These are phyloP conservation scores for Otus sunia DNA, from an alignment of 2,113 vertebrate species.

Conservation along the genomic window DNA sequence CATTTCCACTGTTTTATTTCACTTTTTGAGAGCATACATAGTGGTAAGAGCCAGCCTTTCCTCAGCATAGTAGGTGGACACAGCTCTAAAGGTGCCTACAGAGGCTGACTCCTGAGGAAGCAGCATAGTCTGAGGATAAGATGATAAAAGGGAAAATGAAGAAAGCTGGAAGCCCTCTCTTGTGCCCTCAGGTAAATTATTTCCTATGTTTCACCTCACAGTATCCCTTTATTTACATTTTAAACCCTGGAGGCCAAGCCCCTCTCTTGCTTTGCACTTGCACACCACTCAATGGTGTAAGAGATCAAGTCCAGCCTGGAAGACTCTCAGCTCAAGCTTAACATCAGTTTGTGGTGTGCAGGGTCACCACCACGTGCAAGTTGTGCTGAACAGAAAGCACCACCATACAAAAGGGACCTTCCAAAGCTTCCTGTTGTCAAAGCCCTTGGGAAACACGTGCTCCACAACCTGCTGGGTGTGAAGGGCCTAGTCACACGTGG, in stretches of 20 bases:
- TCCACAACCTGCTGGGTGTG: neutral
- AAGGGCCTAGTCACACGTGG: neutral
- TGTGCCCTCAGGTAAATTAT: neutral
- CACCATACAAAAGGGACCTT: neutral
- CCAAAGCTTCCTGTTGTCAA: neutral
- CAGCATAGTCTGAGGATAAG: neutral
- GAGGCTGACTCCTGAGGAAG: neutral
- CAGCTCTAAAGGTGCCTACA: neutral
- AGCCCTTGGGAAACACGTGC: neutral
- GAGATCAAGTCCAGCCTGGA: neutral
- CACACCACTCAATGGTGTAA: neutral
- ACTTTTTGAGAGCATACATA: fast-evolving
- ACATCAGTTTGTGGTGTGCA: neutral
- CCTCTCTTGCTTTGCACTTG: neutral
- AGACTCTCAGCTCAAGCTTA: neutral
- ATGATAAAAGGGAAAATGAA: neutral
- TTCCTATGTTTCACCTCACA: neutral
- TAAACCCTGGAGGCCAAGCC: neutral
- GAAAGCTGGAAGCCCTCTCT: neutral
- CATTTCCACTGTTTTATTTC: neutral
- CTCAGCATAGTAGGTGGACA: neutral
- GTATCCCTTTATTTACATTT: neutral
- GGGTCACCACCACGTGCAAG: neutral
- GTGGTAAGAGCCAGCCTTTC: neutral
- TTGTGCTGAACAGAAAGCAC: neutral